Base-by-base conservation (phyloP, 2,797 vertebrate species). In the Dendrocincla fuliginosa region DNA sequence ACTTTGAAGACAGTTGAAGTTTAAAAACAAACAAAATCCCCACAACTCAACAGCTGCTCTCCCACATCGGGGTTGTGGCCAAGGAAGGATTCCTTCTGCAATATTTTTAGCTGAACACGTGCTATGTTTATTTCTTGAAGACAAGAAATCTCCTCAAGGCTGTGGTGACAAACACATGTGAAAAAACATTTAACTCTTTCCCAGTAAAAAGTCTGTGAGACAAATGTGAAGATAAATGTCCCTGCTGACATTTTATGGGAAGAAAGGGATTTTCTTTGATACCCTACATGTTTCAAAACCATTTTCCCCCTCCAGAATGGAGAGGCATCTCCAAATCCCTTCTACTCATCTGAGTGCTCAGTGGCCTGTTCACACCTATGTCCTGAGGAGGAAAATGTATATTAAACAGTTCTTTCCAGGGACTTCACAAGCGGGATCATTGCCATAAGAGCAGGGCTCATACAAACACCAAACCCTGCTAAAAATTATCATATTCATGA, bases 61-160 rank as follows among this genome's bases (percentile, higher is more conserved):
- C 79, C 63, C 5, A 0, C 25, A 41, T 30, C 4, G 7, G 90
- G 83, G 77, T 35, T 78, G 59, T 69, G 89, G 95, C 89, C 94
- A 95, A 90, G 90, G 69, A 93, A 94, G 80, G 81, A 95, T 94
- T 97, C 92, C 90, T 96, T 71, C 89, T 52, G 75, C 71, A 85
- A 16, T 92, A 94, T 97, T 96, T 95, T 95, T 95, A 96, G 96
- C 88, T 70, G 83, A 90, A 93, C 91, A 95, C 30, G 75, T 78
- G 89, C 65, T 77, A 30, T 14, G 0, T 67, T 94, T 91, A 77
- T 71, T 95, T 92, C 83, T 89, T 88, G 86, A 96, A 80, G 73
- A 93, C 39, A 25, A 94, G 84, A 78, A 96, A 92, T 64, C 76
- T 91, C 60, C 85, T 76, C 37, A 83, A 90, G 93, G 52, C 69